phyloP scores from a whole-genome alignment of 2,888 invertebrate genomes.

The Eugnorisma glareosa region DNA sequence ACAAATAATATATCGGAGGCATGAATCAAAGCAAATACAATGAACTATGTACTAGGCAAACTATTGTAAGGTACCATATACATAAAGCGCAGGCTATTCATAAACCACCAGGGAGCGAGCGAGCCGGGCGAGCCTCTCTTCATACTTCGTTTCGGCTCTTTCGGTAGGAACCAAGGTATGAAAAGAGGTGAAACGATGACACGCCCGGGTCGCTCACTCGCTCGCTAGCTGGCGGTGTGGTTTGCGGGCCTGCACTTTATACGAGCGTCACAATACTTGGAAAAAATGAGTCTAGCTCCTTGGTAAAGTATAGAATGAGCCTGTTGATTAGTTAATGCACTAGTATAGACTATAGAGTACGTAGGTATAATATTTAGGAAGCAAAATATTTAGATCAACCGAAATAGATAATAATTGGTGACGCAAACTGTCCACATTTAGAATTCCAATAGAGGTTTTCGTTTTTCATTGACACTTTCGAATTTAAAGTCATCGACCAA shows the following conservation, averaged over 20 bases:
- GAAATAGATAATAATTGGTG: background rate
- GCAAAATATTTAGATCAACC: background rate
- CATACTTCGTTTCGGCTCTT: too few species aligned
- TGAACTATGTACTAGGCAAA: background rate
- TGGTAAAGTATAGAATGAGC: background rate
- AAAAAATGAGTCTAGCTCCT: constrained; percentile 11
- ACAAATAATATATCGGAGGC: constrained; percentile 34
- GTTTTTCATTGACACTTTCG: too few species aligned
- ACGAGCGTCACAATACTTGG: background rate
- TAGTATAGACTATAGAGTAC: background rate
- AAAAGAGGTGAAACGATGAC: too few species aligned
- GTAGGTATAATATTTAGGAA: background rate
- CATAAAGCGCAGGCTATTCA: background rate
- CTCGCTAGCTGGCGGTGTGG: too few species aligned
- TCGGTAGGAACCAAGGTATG: too few species aligned
- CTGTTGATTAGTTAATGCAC: background rate
- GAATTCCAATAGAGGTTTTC: background rate
- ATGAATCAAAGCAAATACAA: constrained; percentile 39
- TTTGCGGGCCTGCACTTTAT: too few species aligned
- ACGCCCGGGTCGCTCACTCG: too few species aligned
- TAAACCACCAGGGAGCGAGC: too few species aligned
- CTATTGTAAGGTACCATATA: constrained; percentile 15
- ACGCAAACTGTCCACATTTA: background rate
- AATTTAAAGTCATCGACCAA: background rate
- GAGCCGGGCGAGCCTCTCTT: too few species aligned